phyloP scores from a whole-genome alignment of 2,888 invertebrate species.

The Tubulanus polymorphus region DNA sequence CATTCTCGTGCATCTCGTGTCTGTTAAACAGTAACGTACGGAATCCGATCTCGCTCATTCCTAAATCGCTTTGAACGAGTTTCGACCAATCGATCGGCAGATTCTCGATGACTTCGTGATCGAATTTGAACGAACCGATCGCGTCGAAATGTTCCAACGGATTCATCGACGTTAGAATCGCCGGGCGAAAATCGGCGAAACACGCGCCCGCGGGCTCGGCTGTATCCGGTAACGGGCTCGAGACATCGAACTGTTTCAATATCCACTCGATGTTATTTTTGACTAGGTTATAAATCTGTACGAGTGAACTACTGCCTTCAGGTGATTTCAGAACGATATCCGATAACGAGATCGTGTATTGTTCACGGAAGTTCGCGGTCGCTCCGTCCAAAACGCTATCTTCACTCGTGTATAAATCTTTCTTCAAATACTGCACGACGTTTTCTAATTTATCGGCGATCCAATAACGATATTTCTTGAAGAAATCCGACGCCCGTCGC shows the following conservation, averaged over 20 bases:
- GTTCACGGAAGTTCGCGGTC: constrained; percentile 34
- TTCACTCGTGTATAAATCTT: constrained; percentile 40
- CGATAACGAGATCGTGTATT: constrained; percentile 29
- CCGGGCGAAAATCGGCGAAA: no score
- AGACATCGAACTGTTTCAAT: constrained; percentile 38
- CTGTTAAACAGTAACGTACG: constrained; percentile 39
- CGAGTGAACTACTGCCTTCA: constrained; percentile 29
- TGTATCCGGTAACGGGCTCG: constrained; percentile 22
- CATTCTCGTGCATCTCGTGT: constrained; percentile 47
- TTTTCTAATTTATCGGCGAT: constrained; percentile 34
- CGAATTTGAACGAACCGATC: constrained; percentile 29
- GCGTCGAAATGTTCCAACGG: constrained; percentile 31
- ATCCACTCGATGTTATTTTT: constrained; percentile 42
- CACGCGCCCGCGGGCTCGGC: constrained; percentile 1
- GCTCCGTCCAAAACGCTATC: constrained; percentile 29
- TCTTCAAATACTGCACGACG: constrained; percentile 32
- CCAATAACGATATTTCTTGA: constrained; percentile 45
- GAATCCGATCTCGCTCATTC: constrained; percentile 43
- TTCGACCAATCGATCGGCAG: constrained; percentile 36
- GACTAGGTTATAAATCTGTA: constrained; percentile 32
- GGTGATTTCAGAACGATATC: constrained; percentile 30
- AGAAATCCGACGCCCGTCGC: constrained; percentile 35
- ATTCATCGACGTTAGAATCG: no score
- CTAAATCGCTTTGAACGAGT: constrained; percentile 43
- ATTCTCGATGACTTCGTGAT: constrained; percentile 32